Evolutionary conservation across 2,797 vertebrate genomes (phyloP).

Genomic region (Sebastes trivittatus): DNA sequence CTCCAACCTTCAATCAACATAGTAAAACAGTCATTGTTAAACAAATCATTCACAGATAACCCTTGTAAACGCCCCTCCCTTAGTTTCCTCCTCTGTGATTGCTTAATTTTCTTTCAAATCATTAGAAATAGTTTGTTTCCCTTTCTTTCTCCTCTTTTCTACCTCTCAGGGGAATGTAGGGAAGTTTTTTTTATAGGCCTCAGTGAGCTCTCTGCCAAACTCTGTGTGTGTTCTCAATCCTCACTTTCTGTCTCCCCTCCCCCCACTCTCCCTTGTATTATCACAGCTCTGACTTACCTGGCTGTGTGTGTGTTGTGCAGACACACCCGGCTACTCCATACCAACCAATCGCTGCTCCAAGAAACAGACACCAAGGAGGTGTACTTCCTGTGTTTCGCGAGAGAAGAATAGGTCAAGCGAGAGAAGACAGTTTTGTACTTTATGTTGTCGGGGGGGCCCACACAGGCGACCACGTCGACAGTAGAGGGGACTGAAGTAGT

Average conservation of each 20-base stretch:
- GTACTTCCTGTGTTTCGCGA: constrained; percentile 81
- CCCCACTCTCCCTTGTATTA: constrained; percentile 45
- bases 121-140: constrained; percentile 9
- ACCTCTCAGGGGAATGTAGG: constrained; percentile 24
- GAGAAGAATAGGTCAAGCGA: constrained; percentile 65
- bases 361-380: constrained; percentile 65
- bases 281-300: constrained; percentile 76
- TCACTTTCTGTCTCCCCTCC: constrained; percentile 55
- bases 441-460: constrained; percentile 31
- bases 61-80: neutral
- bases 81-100: constrained; percentile 28
- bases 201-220: constrained; percentile 6
- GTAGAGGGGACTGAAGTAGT: constrained; percentile 19
- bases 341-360: constrained; percentile 76
- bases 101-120: constrained; percentile 21
- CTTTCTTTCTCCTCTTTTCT: neutral
- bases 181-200: constrained; percentile 33
- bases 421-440: constrained; percentile 37
- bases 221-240: constrained; percentile 4
- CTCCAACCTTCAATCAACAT: constrained; percentile 13
- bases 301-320: constrained; percentile 55
- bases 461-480: constrained; percentile 10
- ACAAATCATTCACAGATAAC: constrained; percentile 22
- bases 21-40: constrained; percentile 17
- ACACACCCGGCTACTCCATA: constrained; percentile 77